Conservation (phyloP, 2,888 invertebrate species). For the Caenorhabditis zanzibari region DNA sequence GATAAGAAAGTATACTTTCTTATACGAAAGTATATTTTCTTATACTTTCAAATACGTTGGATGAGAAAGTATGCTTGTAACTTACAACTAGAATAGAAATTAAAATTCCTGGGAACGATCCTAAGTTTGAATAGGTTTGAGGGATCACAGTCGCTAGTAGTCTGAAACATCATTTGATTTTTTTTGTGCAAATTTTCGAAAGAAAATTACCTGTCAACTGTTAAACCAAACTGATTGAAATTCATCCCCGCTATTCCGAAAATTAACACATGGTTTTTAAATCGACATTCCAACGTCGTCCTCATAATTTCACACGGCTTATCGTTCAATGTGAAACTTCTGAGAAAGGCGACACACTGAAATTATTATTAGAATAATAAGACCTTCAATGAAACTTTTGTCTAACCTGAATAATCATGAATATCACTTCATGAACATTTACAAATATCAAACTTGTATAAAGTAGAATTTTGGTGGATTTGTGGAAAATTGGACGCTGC, state of each 20-base stretch:
- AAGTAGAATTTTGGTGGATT: constrained; percentile 54
- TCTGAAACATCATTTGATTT: background rate
- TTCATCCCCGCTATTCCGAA: constrained; percentile 58
- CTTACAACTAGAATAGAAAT: constrained; percentile 53
- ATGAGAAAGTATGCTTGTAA: no score
- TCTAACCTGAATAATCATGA: constrained; percentile 52
- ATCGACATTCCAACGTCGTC: constrained; percentile 52
- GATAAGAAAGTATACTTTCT: no score
- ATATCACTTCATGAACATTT: constrained; percentile 55
- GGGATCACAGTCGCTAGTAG: constrained; percentile 47
- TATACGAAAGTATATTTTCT: no score
- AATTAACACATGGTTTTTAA: constrained; percentile 53
- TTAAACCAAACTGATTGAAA: constrained; percentile 57
- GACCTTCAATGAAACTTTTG: background rate
- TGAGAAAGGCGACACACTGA: constrained; percentile 40
- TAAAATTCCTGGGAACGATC: constrained; percentile 38
- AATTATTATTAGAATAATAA: background rate
- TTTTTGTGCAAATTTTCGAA: background rate
- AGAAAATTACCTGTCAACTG: constrained; percentile 44
- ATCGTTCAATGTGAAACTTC: constrained; percentile 55
- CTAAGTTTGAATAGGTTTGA: constrained; percentile 38
- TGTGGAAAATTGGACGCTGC: constrained; percentile 47
- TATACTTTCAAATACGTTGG: no score
- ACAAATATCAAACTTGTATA: constrained; percentile 56
- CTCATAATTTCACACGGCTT: constrained; percentile 60